A percentile compares a stretch with the other conserved stretches of the same genome.
Evolutionary conservation across 1,140 invertebrate genomes (phyloP).

Genomic region (Chironomus tepperi): DNA sequence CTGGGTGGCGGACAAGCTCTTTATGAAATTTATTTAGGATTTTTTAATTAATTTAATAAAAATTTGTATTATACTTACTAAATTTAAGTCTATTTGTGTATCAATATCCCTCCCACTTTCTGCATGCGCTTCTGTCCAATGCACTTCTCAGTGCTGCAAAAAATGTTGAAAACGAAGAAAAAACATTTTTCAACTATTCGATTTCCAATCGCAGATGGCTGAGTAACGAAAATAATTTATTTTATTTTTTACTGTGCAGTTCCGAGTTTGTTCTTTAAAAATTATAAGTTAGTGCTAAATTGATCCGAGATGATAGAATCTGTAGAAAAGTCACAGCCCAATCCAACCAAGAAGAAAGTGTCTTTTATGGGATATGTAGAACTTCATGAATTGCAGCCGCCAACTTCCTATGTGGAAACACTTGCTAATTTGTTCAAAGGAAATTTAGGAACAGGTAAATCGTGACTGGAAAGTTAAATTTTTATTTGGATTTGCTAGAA

Average conservation of each 20-base stretch:
- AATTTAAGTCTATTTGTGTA: no score
- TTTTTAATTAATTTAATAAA: neutral
- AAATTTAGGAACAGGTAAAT: slow-evolving; percentile 53
- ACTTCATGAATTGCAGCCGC: neutral
- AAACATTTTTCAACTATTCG: neutral
- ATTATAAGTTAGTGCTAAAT: neutral
- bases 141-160: neutral
- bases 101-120: neutral
- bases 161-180: neutral
- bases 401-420: slow-evolving; percentile 49
- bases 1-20: slow-evolving; percentile 54
- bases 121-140: no score
- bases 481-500: no score
- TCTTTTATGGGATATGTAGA: neutral
- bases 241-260: neutral
- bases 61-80: no score
- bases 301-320: neutral
- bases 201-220: slow-evolving; percentile 1
- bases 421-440: slow-evolving; percentile 65
- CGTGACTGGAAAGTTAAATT: no score
- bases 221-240: neutral
- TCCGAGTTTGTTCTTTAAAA: neutral
- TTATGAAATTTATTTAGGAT: neutral
- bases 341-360: neutral
- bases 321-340: neutral